phyloP scores from a whole-genome alignment of 2,888 invertebrate genomes.

The Margaritifera margaritifera region DNA sequence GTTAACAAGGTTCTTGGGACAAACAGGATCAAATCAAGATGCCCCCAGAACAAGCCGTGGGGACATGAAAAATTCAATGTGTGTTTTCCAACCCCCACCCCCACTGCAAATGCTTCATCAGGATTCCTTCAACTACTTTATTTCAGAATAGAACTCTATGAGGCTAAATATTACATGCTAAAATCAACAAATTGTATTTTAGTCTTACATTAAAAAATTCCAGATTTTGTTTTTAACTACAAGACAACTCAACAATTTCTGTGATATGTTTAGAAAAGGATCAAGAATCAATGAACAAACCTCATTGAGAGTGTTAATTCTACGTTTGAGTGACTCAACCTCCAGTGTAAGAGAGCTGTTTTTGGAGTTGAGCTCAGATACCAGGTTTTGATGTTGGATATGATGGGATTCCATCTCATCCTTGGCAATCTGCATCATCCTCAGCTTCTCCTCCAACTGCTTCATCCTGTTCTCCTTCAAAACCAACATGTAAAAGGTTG shows the following conservation, averaged over 20 bases:
- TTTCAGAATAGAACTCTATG: too few species aligned
- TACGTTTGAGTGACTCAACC: constrained; percentile 61
- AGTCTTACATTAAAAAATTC: too few species aligned
- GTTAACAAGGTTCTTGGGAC: too few species aligned
- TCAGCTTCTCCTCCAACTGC: constrained; percentile 68
- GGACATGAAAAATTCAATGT: too few species aligned
- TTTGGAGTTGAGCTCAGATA: constrained; percentile 65
- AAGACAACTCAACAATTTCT: too few species aligned
- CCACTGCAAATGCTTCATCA: too few species aligned
- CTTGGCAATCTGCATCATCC: constrained; percentile 60
- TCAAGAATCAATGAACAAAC: constrained; percentile 37
- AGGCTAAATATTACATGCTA: neutral
- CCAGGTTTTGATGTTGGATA: constrained; percentile 60
- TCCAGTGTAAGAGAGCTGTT: constrained; percentile 68
- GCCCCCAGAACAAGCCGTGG: too few species aligned
- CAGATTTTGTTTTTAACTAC: neutral
- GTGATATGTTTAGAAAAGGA: too few species aligned
- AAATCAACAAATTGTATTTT: too few species aligned
- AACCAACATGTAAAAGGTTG: neutral
- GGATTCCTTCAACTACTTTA: too few species aligned
- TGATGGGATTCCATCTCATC: constrained; percentile 67
- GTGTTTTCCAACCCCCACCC: too few species aligned
- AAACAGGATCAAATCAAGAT: too few species aligned
- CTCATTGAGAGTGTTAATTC: constrained; percentile 64
- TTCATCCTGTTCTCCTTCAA: constrained; percentile 63